Percentiles rank a stretch among this genome's conserved stretches.
Conservation (phyloP, 2,113 vertebrate genomes). For the Zosterops hypoxanthus region DNA sequence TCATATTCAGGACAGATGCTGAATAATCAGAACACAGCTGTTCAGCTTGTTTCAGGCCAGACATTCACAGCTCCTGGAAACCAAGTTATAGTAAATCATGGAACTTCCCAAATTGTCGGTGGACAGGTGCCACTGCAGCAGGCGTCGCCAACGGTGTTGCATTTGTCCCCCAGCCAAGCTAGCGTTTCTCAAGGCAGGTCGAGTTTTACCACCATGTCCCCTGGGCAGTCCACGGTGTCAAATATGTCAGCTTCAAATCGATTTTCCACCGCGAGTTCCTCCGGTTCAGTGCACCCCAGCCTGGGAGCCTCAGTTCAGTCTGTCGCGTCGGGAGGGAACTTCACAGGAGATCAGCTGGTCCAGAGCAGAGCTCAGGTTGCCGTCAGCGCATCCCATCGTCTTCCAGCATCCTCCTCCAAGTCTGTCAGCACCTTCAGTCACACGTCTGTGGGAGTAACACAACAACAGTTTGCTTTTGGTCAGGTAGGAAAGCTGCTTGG, state of each 20-base stretch:
- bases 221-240: conserved; percentile 73
- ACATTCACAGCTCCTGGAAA: conserved; percentile 85
- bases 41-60: conserved; percentile 91
- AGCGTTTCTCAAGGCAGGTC: conserved; percentile 79
- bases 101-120: conserved; percentile 76
- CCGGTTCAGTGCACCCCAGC: conserved; percentile 73
- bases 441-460: conserved; percentile 63
- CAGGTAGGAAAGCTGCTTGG: conserved; percentile 69
- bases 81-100: conserved; percentile 90
- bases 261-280: conserved; percentile 83
- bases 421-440: conserved; percentile 74
- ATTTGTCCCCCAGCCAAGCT: conserved; percentile 82
- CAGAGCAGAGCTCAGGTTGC: conserved; percentile 80
- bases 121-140: conserved; percentile 85
- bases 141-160: conserved; percentile 78
- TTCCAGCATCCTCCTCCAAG: conserved; percentile 86
- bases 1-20: conserved; percentile 86
- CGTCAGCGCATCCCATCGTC: conserved; percentile 81
- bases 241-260: conserved; percentile 77
- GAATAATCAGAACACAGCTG: conserved; percentile 85
- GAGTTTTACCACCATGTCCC: conserved; percentile 64
- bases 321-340: conserved; percentile 72
- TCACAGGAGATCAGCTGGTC: conserved; percentile 70
- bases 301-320: conserved; percentile 73
- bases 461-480: conserved; percentile 74